phyloP scores from a whole-genome alignment of 2,113 vertebrate genomes.

The Sylvia atricapilla region DNA sequence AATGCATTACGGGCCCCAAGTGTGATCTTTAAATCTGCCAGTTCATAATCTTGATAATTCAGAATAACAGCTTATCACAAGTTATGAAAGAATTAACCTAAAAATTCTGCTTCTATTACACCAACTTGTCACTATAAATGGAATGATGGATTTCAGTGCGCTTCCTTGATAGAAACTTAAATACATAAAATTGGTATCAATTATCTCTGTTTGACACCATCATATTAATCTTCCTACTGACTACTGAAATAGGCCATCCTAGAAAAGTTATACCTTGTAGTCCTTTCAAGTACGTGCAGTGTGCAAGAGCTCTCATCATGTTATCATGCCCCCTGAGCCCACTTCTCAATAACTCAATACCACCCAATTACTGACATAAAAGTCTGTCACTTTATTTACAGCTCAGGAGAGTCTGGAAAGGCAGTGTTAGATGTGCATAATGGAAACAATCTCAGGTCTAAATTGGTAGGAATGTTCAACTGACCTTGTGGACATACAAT shows the following conservation, averaged over 20 bases:
- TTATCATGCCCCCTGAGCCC: constrained; percentile 11
- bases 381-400: constrained; percentile 58
- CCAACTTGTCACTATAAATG: constrained; percentile 54
- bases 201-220: constrained; percentile 61
- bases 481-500: constrained; percentile 18
- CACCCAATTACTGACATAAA: constrained; percentile 51
- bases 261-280: constrained; percentile 40
- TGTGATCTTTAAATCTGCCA: constrained; percentile 44
- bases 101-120: constrained; percentile 45
- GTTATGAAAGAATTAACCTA: constrained; percentile 46
- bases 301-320: constrained; percentile 28
- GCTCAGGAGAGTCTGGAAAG: not conserved
- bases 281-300: not conserved
- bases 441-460: constrained; percentile 1
- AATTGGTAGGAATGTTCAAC: constrained; percentile 27
- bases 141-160: constrained; percentile 63
- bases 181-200: constrained; percentile 61
- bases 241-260: constrained; percentile 16
- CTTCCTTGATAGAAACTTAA: constrained; percentile 55
- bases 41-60: constrained; percentile 53
- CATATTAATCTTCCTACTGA: constrained; percentile 56
- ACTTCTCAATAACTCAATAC: constrained; percentile 44
- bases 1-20: not conserved
- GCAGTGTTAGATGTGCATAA: constrained; percentile 8
- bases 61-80: constrained; percentile 44